Percentiles rank a stretch among this genome's conserved stretches.
These are phyloP conservation scores for Hypercompe scribonia DNA, from an alignment of 2,888 invertebrate genomes.

Conservation along the genomic window DNA sequence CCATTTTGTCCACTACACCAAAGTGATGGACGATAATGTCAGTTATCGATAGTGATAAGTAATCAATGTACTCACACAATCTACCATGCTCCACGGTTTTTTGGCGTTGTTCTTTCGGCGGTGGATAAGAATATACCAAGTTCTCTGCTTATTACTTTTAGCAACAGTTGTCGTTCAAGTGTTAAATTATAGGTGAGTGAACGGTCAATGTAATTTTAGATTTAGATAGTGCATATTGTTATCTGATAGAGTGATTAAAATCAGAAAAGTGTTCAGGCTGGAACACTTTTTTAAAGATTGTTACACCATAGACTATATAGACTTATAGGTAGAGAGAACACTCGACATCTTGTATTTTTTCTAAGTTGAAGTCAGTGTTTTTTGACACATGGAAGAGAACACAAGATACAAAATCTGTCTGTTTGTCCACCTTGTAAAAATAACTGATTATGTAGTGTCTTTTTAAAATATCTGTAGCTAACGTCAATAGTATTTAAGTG, in stretches of 20 bases:
- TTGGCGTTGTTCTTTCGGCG: constrained; percentile 58
- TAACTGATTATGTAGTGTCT: background rate
- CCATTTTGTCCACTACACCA: constrained; percentile 16
- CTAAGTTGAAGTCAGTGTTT: background rate
- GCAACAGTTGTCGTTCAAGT: constrained; percentile 48
- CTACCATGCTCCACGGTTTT: constrained; percentile 62
- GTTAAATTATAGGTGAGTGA: constrained; percentile 58
- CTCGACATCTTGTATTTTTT: background rate
- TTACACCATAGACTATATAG: background rate
- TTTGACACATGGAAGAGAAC: background rate
- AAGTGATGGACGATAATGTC: constrained; percentile 23
- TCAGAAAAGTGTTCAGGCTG: background rate
- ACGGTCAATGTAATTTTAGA: background rate
- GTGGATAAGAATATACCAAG: constrained; percentile 61
- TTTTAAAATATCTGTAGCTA: background rate
- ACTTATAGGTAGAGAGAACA: background rate
- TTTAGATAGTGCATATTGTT: background rate
- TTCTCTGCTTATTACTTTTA: constrained; percentile 55
- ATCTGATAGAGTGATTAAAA: background rate
- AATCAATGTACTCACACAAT: background rate
- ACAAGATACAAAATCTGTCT: background rate
- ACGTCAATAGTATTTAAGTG: background rate
- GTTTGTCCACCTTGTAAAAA: background rate
- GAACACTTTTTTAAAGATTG: background rate
- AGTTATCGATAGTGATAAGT: constrained; percentile 53